Evolutionary conservation across 2,797 vertebrate genomes (phyloP).

Genomic region (Aphelocoma californica): DNA sequence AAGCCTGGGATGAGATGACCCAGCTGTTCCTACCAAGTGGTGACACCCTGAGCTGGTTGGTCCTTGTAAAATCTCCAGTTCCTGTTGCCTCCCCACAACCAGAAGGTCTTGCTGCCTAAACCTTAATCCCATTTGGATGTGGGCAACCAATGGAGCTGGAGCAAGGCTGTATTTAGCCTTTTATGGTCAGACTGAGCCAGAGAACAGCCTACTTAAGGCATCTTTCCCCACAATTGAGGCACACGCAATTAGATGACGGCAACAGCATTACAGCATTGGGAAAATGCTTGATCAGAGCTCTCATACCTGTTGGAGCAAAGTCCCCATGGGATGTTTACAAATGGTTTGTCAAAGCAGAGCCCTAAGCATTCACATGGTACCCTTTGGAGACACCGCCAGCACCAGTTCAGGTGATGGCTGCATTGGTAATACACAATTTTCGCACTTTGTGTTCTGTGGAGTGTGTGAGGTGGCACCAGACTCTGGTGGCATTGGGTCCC

Average conservation of each 20-base stretch:
- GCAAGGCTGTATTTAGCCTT: not conserved
- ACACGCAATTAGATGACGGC: slow-evolving; percentile 41
- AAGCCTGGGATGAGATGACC: not conserved
- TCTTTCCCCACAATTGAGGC: not conserved
- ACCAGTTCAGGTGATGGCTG: not conserved
- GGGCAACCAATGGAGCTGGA: not conserved
- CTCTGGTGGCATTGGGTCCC: not conserved
- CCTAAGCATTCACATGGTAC: not conserved
- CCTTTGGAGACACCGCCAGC: rapidly evolving
- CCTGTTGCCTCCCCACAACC: not conserved
- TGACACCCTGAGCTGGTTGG: not conserved
- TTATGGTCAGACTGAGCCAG: not conserved
- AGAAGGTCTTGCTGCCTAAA: not conserved
- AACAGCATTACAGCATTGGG: not conserved
- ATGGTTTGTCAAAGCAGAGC: not conserved
- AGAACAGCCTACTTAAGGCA: not conserved
- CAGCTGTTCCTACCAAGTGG: not conserved
- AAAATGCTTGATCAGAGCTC: not conserved
- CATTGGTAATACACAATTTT: rapidly evolving
- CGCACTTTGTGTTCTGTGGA: not conserved
- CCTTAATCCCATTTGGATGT: not conserved
- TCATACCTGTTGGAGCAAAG: slow-evolving; percentile 21
- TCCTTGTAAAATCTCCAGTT: not conserved
- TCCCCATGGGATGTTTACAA: not conserved
- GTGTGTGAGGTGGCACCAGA: not conserved